Base-by-base conservation (phyloP, 2,888 invertebrate species). In the Stenurella melanura region DNA sequence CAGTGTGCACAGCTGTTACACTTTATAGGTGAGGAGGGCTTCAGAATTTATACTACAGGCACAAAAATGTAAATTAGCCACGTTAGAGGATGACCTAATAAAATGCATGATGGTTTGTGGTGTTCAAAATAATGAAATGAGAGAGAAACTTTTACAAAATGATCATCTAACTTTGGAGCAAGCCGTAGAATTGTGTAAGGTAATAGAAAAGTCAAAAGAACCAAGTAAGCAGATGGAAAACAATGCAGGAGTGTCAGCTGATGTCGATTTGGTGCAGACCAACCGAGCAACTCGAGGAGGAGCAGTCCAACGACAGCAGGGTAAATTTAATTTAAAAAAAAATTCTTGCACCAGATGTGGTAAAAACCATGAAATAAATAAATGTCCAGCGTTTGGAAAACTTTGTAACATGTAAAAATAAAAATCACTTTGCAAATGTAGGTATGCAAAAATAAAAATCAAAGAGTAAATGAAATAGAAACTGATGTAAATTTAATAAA, bases 1-100 rank as follows among this genome's bases (percentile, higher is more conserved):
- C 70, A 70, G 19, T 70, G 70, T 70, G 38, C 70, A 1, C 30
- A 19, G 18, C 42, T 71, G 12, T 42, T 71, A 60, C 71, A 70
- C n/a, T 60, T 58, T 34, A 70, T 70, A 18, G 57, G 68, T 1
- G 68, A 54, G n/a, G 68, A 58, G 21, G 58, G 58, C 12, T 19
- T 58, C 19, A 19, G 21, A 21, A 58, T 58, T 5, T 58, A 58
- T 21, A 58, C 19, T n/a, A 9, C 21, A 67, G 56, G n/a, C 73
- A 56, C 57, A 3, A 21, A 12, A 18, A 17, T 73, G 42, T 18
- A 42, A 42, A 66, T 19, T 58, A 67, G 63, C 19, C 18, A 4
- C 19, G 19, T 30, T 72, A 60, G 4, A n/a, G 17, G 56, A 66
- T 56, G 56, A 69, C 30, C 15, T 60, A 57, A 38, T 38, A 38